Percentiles rank a stretch among this genome's conserved stretches.
Conservation (phyloP, 2,113 vertebrate genomes). For the Ailuropoda melanoleuca region DNA sequence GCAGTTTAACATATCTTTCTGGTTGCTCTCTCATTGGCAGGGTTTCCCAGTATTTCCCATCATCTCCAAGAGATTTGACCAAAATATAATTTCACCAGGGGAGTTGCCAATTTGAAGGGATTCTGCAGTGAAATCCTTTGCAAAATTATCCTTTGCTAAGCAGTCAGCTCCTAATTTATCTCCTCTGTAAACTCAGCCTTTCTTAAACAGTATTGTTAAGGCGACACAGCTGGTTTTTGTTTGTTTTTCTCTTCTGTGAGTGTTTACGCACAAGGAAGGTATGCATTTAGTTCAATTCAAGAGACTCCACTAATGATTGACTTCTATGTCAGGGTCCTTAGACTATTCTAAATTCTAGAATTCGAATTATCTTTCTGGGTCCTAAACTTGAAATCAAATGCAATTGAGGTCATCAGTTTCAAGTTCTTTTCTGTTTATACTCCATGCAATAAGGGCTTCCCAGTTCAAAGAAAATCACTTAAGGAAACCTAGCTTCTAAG, state of each 20-base stretch:
- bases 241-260: neutral
- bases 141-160: neutral
- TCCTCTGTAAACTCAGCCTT: neutral
- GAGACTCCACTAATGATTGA: neutral
- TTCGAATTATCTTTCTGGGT: neutral
- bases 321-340: neutral
- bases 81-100: neutral
- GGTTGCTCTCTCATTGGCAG: neutral
- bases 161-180: neutral
- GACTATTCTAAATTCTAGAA: neutral
- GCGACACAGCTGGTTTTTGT: neutral
- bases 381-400: neutral
- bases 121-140: neutral
- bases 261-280: neutral
- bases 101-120: neutral
- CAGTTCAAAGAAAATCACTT: conserved; percentile 1
- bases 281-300: neutral
- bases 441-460: neutral
- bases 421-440: neutral
- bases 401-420: rapidly evolving
- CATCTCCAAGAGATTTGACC: neutral
- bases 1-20: neutral
- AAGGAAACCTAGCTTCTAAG: neutral
- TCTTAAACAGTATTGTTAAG: neutral
- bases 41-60: neutral